phyloP scores from a whole-genome alignment of 2,113 vertebrate species.

The Pseudorhombus dupliciocellatus region DNA sequence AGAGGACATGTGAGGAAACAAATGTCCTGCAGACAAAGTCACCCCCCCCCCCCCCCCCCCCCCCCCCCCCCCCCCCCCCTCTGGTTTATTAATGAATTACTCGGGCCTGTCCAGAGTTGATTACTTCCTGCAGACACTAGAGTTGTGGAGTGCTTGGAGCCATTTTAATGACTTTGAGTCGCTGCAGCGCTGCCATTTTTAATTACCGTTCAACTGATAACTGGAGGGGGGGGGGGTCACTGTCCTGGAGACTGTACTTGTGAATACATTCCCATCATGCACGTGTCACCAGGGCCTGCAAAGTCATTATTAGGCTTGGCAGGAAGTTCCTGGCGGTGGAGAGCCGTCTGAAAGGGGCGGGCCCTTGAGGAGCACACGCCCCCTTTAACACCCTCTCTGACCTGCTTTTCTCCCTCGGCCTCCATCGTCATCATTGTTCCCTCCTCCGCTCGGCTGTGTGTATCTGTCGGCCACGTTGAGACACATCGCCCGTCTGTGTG shows the following conservation, averaged over 20 bases:
- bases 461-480: conserved; percentile 21
- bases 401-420: neutral
- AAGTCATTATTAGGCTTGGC: conserved; percentile 70
- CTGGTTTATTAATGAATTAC: conserved; percentile 66
- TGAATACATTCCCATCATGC: conserved; percentile 53
- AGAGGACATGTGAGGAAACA: conserved; percentile 14
- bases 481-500: conserved; percentile 13
- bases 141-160: conserved; percentile 54
- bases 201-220: conserved; percentile 77
- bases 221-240: conserved; percentile 19
- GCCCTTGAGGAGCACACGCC: too few relatives aligned
- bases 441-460: conserved; percentile 3
- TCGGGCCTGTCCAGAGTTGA: conserved; percentile 72
- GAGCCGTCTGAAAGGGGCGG: conserved; percentile 50
- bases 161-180: conserved; percentile 69
- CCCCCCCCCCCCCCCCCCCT: conserved; percentile 3
- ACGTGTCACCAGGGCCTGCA: conserved; percentile 43
- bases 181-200: conserved; percentile 63
- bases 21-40: conserved; percentile 52
- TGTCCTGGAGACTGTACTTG: conserved; percentile 46
- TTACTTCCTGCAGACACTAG: conserved; percentile 64
- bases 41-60: conserved; percentile 16
- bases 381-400: neutral
- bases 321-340: conserved; percentile 36
- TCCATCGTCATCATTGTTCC: neutral